Conservation (phyloP, 1,140 invertebrate genomes). For the Choristoneura fumiferana region DNA sequence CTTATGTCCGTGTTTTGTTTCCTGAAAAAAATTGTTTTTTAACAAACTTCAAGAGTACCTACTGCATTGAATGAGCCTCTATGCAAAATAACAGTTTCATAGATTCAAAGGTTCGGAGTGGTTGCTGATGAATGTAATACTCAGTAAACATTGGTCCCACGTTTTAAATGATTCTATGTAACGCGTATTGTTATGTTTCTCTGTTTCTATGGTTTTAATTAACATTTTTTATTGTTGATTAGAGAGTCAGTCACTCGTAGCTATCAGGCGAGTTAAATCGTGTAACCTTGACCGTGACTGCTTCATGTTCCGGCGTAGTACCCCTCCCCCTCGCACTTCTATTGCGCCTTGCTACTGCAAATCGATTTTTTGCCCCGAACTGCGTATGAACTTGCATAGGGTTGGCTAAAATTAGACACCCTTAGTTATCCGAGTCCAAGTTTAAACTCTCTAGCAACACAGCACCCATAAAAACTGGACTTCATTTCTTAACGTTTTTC, state of each 20-base stretch:
- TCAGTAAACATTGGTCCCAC: no score
- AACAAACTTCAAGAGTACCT: no score
- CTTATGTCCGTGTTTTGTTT: no score
- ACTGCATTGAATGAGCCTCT: no score
- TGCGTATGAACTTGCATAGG: conserved; percentile 17
- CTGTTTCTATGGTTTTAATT: conserved; percentile 19
- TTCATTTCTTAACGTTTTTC: no score
- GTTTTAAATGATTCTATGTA: no score
- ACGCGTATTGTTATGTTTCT: no score
- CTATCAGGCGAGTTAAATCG: conserved; percentile 30
- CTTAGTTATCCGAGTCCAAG: not conserved
- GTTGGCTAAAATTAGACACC: conserved; percentile 20
- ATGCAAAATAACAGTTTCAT: no score
- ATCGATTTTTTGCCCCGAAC: conserved; percentile 38
- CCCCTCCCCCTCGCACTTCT: conserved; percentile 27
- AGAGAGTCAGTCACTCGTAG: conserved; percentile 32
- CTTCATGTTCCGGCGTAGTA: conserved; percentile 40
- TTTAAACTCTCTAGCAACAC: not conserved
- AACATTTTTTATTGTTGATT: conserved; percentile 30
- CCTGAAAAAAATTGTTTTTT: no score
- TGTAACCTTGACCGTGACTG: conserved; percentile 58
- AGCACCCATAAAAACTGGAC: no score
- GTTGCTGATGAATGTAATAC: no score
- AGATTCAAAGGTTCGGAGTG: no score
- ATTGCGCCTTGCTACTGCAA: conserved; percentile 34